Base-by-base conservation (phyloP, 2,888 invertebrate species). In the Cataglyphis livida region DNA sequence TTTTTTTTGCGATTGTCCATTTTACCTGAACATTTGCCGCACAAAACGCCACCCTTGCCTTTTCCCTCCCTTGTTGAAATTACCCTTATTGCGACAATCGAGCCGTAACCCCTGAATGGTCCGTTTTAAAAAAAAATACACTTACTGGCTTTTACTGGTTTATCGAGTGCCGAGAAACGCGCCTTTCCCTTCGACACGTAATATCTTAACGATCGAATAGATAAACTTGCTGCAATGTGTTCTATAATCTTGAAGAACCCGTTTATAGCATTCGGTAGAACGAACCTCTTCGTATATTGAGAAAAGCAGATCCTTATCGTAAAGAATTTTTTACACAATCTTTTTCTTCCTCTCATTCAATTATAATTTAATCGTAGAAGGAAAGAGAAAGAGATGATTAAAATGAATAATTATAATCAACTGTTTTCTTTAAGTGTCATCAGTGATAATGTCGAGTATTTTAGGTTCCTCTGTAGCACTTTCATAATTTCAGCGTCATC, bases 111-210 rank as follows among this genome's bases (percentile, higher is more conserved):
- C n/a, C 21, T 62, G 62, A 48, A 35, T 62, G 71, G 41, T 81
- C 44, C 74, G 74, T 84, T 85, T 79, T 78, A n/a, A n/a, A n/a
- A n/a, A n/a, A n/a, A 83, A 89, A 83, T 83, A 85, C 76, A 81
- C 84, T 84, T 84, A 82, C 84, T 68, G 83, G 75, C 81, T 81
- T 86, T 87, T 87, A 87, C 83, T 84, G 88, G 65, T 85, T 64
- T 71, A 84, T 84, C 76, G 88, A 88, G 87, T 79, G 73, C 85
- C 71, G 28, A 44, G 68, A 64, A 78, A 62, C 32, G 54, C 70
- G 78, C 79, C 64, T 64, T 65, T 71, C 3, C 70, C 61, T 35
- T 35, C 25, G 21, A 71, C 78, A 79, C 59, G 44, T 79, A 71
- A 79, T 79, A 79, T 70, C 48, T 71, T 79, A 79, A 79, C 71